Percentiles rank a stretch among this genome's conserved stretches.
phyloP scores from a whole-genome alignment of 2,797 vertebrate genomes.

The Serranus cabrilla region DNA sequence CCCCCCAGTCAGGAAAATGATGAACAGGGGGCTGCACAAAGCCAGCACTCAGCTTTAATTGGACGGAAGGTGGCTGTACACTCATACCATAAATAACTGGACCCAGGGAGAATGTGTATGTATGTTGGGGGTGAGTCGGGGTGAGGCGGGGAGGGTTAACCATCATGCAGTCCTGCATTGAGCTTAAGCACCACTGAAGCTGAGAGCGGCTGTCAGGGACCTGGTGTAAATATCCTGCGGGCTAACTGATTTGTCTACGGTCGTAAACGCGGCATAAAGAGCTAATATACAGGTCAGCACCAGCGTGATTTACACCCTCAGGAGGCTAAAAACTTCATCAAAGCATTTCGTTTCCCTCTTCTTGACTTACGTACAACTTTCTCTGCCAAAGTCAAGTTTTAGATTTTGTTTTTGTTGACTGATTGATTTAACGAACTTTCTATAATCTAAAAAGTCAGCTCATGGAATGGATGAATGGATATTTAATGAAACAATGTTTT shows the following conservation, averaged over 20 bases:
- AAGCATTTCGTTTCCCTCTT: conserved; percentile 28
- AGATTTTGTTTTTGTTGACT: conserved; percentile 6
- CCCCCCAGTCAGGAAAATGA: conserved; percentile 55
- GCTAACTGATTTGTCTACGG: conserved; percentile 80
- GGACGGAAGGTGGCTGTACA: conserved; percentile 78
- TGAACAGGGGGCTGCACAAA: conserved; percentile 75
- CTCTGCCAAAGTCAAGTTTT: not conserved
- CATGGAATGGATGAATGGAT: no score
- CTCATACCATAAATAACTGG: conserved; percentile 79
- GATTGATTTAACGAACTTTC: not conserved
- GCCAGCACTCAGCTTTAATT: conserved; percentile 84
- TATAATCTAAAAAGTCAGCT: not conserved
- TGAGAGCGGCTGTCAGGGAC: conserved; percentile 55
- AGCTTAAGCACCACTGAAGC: conserved; percentile 59
- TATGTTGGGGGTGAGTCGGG: conserved; percentile 14
- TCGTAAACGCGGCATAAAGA: conserved; percentile 81
- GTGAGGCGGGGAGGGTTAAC: conserved; percentile 42
- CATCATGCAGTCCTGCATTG: conserved; percentile 34
- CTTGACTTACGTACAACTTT: conserved; percentile 12
- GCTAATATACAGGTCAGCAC: conserved; percentile 78
- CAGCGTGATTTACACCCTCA: conserved; percentile 63
- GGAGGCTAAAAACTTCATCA: conserved; percentile 50
- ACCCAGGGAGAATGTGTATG: conserved; percentile 29
- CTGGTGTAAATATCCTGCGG: conserved; percentile 77
- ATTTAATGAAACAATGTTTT: not conserved